phyloP scores from a whole-genome alignment of 2,113 vertebrate species.

The Ptychochromis oligacanthus region DNA sequence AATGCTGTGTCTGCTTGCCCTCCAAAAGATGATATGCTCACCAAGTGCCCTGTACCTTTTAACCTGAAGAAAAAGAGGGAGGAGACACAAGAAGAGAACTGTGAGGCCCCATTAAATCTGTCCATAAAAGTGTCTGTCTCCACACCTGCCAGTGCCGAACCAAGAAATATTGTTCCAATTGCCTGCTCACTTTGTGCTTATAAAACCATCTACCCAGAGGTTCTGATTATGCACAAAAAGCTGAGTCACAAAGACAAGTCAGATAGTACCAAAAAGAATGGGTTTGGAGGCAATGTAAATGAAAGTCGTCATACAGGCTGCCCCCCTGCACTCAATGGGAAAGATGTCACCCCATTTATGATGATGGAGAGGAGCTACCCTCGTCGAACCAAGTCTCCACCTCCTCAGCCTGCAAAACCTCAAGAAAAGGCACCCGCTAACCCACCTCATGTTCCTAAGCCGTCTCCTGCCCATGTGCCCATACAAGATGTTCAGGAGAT shows the following conservation, averaged over 20 bases:
- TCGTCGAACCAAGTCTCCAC: constrained; percentile 78
- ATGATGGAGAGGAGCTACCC: constrained; percentile 60
- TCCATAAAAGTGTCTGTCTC: constrained; percentile 79
- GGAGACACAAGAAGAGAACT: constrained; percentile 49
- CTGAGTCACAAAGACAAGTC: constrained; percentile 88
- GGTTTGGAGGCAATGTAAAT: constrained; percentile 59
- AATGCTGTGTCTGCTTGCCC: constrained; percentile 47
- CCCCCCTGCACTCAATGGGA: constrained; percentile 90
- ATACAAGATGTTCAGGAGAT: constrained; percentile 73
- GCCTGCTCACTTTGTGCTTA: constrained; percentile 88
- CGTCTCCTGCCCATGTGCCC: constrained; percentile 63
- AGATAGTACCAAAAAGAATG: constrained; percentile 70
- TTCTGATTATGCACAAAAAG: constrained; percentile 89
- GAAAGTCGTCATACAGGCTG: constrained; percentile 88
- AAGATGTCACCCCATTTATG: constrained; percentile 86
- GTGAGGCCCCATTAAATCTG: constrained; percentile 86
- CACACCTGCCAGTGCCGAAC: constrained; percentile 69
- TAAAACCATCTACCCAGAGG: constrained; percentile 92
- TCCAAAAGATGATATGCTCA: constrained; percentile 10
- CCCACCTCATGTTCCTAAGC: constrained; percentile 56
- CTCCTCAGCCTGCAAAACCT: constrained; percentile 67
- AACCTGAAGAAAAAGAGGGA: constrained; percentile 63
- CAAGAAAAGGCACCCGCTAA: constrained; percentile 70
- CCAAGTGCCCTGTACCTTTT: constrained; percentile 46
- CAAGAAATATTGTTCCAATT: constrained; percentile 73